Conservation (phyloP, 2,797 vertebrate genomes). For the Cynopterus sphinx region DNA sequence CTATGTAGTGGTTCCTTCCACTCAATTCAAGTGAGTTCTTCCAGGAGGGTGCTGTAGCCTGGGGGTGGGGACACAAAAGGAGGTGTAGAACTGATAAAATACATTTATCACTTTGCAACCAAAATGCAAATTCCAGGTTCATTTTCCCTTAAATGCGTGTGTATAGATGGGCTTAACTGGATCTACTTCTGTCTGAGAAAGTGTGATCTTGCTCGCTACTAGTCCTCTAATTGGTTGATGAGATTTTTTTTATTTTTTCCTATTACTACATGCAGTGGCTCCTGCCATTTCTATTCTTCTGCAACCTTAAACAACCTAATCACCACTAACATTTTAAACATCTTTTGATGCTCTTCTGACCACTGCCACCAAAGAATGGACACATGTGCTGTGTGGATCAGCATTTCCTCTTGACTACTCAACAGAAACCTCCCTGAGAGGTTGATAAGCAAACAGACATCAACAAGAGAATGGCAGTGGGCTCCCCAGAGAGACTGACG, state of each 20-base stretch:
- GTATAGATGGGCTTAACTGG: not conserved
- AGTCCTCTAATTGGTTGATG: not conserved
- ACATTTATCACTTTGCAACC: not conserved
- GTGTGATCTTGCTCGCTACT: not conserved
- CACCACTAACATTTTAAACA: not conserved
- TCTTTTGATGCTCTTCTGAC: not conserved
- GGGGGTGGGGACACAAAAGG: not conserved
- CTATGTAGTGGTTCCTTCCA: not conserved
- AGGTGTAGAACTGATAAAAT: not conserved
- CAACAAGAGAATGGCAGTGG: not conserved
- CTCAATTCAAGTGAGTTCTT: not conserved
- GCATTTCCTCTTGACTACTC: not conserved
- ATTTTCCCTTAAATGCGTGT: not conserved
- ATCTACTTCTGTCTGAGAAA: not conserved
- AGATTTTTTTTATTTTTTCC: too few relatives aligned
- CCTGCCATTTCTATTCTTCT: not conserved
- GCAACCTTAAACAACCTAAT: not conserved
- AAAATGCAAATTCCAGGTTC: not conserved
- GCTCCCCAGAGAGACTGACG: not conserved
- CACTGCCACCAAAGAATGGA: not conserved
- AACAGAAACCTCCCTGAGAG: not conserved
- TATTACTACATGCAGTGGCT: not conserved
- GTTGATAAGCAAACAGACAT: constrained; percentile 46
- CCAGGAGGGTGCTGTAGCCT: not conserved
- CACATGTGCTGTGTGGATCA: not conserved